Conservation (phyloP, 2,888 invertebrate genomes). For the Lacanobia oleracea region DNA sequence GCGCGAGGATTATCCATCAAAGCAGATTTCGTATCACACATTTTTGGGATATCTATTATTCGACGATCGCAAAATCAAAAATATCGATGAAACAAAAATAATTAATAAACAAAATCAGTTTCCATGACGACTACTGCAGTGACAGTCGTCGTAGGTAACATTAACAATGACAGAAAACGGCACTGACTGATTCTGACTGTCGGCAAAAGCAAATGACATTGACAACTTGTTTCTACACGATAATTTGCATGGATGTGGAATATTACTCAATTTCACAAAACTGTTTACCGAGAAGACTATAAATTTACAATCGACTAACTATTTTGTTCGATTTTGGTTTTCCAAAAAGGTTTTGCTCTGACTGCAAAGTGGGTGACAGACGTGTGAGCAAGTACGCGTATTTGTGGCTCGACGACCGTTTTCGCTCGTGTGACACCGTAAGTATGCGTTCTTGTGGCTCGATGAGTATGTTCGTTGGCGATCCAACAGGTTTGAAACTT, state of each 20-base stretch:
- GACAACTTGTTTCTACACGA: neutral
- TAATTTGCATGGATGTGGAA: neutral
- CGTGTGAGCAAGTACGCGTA: too few relatives aligned
- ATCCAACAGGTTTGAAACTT: too few relatives aligned
- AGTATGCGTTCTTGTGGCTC: too few relatives aligned
- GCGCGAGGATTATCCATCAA: slow-evolving; percentile 80
- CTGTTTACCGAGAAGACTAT: too few relatives aligned
- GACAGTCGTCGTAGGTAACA: neutral
- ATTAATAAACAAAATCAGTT: slow-evolving; percentile 81
- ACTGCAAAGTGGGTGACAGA: too few relatives aligned
- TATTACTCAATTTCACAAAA: neutral
- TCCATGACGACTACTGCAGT: slow-evolving; percentile 78
- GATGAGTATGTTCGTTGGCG: too few relatives aligned
- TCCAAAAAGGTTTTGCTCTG: too few relatives aligned
- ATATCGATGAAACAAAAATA: slow-evolving; percentile 67
- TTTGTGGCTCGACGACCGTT: too few relatives aligned
- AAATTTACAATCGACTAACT: neutral
- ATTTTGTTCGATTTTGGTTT: neutral
- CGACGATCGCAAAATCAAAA: slow-evolving; percentile 22
- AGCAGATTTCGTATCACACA: slow-evolving; percentile 74
- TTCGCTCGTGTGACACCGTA: too few relatives aligned
- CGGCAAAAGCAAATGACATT: neutral
- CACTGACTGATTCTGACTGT: too few relatives aligned
- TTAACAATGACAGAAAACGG: neutral
- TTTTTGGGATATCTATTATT: slow-evolving; percentile 61